These are phyloP conservation scores for Salminus brasiliensis DNA, from an alignment of 2,113 vertebrate genomes.

Conservation along the genomic window DNA sequence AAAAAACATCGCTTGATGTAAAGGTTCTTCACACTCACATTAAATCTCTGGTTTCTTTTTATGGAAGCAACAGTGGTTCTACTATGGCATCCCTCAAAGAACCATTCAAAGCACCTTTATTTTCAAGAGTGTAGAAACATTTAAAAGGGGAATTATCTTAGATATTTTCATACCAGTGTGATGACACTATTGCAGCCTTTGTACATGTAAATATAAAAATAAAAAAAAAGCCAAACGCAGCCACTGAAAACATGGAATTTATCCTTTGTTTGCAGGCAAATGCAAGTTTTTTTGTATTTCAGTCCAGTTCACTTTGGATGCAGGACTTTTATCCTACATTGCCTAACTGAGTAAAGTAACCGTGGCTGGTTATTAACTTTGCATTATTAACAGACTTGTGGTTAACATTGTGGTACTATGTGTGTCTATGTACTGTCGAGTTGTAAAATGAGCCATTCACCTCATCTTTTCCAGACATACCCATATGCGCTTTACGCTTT, in stretches of 20 bases:
- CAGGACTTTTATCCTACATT: conserved; percentile 1
- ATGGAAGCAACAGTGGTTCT: too few relatives aligned
- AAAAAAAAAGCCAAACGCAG: conserved; percentile 18
- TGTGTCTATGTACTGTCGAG: neutral
- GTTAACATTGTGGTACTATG: neutral
- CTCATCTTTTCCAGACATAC: neutral
- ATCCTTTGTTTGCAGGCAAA: conserved; percentile 31
- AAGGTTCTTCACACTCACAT: too few relatives aligned
- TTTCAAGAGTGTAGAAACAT: neutral
- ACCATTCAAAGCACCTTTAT: too few relatives aligned
- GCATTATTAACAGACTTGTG: too few relatives aligned
- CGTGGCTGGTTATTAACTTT: neutral
- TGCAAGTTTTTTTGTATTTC: conserved; percentile 33
- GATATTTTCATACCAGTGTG: conserved; percentile 1
- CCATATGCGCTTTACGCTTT: neutral
- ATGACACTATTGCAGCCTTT: conserved; percentile 39
- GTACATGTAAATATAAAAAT: conserved; percentile 46
- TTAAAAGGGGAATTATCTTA: neutral
- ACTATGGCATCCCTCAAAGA: too few relatives aligned
- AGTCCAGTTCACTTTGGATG: conserved; percentile 41
- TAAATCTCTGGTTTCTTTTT: too few relatives aligned
- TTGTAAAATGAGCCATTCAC: neutral
- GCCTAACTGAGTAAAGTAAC: neutral
- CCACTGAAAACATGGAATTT: conserved; percentile 28
- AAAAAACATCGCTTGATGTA: too few relatives aligned